A percentile compares a stretch with the other conserved stretches of the same genome.
Evolutionary conservation across 2,888 invertebrate species (phyloP).

Genomic region (Elmis aenea): DNA sequence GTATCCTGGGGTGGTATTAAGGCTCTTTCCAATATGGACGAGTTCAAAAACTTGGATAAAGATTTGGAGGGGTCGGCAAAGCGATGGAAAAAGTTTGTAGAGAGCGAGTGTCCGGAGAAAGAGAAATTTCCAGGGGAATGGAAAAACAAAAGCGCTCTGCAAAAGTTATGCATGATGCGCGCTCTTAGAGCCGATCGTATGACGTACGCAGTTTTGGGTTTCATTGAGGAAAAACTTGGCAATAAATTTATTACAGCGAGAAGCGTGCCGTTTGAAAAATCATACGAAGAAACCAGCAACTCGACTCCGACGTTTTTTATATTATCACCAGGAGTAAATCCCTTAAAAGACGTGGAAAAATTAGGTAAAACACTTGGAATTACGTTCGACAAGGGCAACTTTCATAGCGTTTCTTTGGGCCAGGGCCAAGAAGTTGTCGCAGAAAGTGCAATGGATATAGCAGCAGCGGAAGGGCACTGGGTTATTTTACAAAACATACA

Average conservation of each 20-base stretch:
- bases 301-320: conserved; percentile 91
- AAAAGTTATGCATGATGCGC: conserved; percentile 87
- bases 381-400: conserved; percentile 72
- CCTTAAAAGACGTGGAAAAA: conserved; percentile 86
- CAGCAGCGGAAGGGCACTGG: conserved; percentile 80
- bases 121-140: conserved; percentile 95
- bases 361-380: conserved; percentile 77
- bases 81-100: conserved; percentile 89
- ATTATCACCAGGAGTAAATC: conserved; percentile 90
- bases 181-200: conserved; percentile 88
- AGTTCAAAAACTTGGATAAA: conserved; percentile 79
- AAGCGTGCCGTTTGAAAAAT: conserved; percentile 75
- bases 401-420: conserved; percentile 90
- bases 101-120: conserved; percentile 87
- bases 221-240: conserved; percentile 86
- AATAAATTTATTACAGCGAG: conserved; percentile 75
- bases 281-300: conserved; percentile 78
- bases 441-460: conserved; percentile 77
- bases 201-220: conserved; percentile 85
- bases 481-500: conserved; percentile 92
- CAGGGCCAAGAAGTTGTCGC: conserved; percentile 94
- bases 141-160: conserved; percentile 83
- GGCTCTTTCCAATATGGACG: conserved; percentile 67
- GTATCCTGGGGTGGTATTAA: conserved; percentile 88
- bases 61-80: conserved; percentile 89